These are phyloP conservation scores for Operophtera brumata DNA, from an alignment of 2,888 invertebrate species.

Conservation along the genomic window DNA sequence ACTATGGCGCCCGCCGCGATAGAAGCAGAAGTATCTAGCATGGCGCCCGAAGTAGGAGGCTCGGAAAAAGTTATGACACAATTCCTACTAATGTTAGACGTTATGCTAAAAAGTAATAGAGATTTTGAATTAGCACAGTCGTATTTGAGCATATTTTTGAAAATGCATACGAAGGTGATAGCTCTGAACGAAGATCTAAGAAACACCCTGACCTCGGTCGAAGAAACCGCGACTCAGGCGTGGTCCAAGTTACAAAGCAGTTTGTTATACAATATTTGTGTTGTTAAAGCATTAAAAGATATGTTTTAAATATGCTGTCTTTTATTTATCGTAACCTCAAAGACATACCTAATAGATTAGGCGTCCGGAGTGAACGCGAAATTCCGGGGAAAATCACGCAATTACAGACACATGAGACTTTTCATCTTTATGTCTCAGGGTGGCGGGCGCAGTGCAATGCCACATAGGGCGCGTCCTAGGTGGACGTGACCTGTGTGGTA, in stretches of 20 bases:
- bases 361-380: neutral
- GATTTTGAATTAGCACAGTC: conserved; percentile 96
- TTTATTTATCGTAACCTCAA: neutral
- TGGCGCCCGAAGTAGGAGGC: conserved; percentile 88
- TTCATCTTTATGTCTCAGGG: no score
- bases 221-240: conserved; percentile 79
- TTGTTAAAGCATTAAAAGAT: conserved; percentile 87
- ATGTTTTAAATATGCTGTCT: conserved; percentile 52
- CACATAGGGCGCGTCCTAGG: no score
- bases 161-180: conserved; percentile 85
- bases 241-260: conserved; percentile 86
- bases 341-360: neutral
- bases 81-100: conserved; percentile 87
- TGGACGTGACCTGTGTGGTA: no score
- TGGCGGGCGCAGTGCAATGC: no score
- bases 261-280: conserved; percentile 87
- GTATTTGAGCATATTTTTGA: conserved; percentile 93
- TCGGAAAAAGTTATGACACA: conserved; percentile 85
- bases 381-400: no score
- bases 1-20: conserved; percentile 89
- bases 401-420: no score
- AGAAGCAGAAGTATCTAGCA: conserved; percentile 91
- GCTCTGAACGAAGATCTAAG: conserved; percentile 78
- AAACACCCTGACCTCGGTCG: conserved; percentile 78
- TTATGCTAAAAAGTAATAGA: conserved; percentile 85